A percentile compares a stretch with the other conserved stretches of the same genome.
Conservation (phyloP, 2,113 vertebrate species). For the Mormyrus lacerda region DNA sequence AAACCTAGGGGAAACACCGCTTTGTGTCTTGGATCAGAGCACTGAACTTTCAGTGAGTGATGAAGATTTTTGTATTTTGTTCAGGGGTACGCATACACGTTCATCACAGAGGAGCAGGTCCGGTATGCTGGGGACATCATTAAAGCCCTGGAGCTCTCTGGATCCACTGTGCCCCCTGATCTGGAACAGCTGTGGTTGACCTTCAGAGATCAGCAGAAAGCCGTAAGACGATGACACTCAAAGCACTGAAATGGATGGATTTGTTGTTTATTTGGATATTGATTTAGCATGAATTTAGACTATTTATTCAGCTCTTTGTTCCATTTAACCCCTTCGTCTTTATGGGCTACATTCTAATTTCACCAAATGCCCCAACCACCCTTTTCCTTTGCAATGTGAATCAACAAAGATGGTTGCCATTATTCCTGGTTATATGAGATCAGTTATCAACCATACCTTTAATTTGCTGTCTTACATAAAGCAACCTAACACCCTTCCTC, state of each 20-base stretch:
- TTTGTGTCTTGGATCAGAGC: neutral
- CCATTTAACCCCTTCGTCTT: neutral
- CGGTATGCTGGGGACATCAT: constrained; percentile 94
- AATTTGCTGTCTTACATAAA: neutral
- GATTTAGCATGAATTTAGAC: neutral
- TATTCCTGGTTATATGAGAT: neutral
- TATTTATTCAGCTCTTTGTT: neutral
- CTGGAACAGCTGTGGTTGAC: constrained; percentile 89
- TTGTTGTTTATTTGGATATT: neutral
- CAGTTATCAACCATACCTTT: neutral
- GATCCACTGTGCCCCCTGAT: constrained; percentile 75
- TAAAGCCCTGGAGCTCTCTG: constrained; percentile 90
- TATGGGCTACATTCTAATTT: neutral
- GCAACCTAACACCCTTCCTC: neutral
- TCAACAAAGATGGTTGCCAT: neutral
- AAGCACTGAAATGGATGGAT: neutral
- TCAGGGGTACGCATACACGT: constrained; percentile 91
- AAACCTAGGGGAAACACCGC: too few species aligned
- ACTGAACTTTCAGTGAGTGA: neutral
- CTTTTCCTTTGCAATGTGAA: neutral
- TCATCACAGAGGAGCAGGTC: constrained; percentile 91
- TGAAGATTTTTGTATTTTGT: constrained; percentile 14
- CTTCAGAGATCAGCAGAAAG: constrained; percentile 96
- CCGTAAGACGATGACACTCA: constrained; percentile 58
- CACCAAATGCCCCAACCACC: neutral